Conservation (phyloP, 2,888 invertebrate genomes). For the Chymomyza caudatula region DNA sequence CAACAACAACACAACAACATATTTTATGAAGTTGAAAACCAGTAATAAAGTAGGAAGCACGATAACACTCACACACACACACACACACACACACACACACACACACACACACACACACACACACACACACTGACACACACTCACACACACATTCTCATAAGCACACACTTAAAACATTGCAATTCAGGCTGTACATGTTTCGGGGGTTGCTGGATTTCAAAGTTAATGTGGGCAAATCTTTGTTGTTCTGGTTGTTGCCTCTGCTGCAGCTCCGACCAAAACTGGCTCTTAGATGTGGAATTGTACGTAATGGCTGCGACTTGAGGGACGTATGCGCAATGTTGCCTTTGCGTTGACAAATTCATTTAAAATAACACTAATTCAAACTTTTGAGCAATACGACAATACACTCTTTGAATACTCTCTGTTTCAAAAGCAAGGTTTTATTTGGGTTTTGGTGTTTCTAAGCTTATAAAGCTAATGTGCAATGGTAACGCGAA, state of each 20-base stretch:
- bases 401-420: too few species aligned
- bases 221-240: background rate
- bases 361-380: background rate
- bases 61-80: background rate
- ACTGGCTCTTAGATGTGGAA: background rate
- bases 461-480: too few species aligned
- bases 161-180: too few species aligned
- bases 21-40: slow-evolving; percentile 64
- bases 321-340: background rate
- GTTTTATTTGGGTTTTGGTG: too few species aligned
- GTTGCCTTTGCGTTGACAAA: background rate
- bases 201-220: background rate
- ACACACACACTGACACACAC: background rate
- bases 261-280: background rate
- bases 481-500: too few species aligned
- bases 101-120: background rate
- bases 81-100: background rate
- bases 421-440: too few species aligned
- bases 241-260: background rate
- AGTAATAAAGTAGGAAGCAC: slow-evolving; percentile 66
- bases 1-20: slow-evolving; percentile 46
- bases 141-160: too few species aligned
- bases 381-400: too few species aligned
- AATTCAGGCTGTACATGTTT: background rate
- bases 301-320: background rate